Conservation (phyloP, 2,113 vertebrate genomes). For the Platycercus adscitus region DNA sequence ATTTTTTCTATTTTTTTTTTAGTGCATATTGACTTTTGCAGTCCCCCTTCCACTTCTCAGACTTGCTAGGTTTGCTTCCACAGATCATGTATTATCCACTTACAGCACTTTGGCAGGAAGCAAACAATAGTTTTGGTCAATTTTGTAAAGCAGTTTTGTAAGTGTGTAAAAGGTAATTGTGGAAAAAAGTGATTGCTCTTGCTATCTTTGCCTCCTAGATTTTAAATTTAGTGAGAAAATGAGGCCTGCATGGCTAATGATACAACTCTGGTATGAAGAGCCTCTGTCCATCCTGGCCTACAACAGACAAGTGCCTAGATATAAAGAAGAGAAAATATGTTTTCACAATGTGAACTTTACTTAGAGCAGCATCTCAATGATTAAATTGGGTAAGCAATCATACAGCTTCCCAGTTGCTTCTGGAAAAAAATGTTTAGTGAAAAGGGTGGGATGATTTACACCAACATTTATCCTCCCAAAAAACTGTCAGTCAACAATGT, state of each 20-base stretch:
- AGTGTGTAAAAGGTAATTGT: background rate
- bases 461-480: background rate
- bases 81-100: background rate
- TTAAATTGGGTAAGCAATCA: background rate
- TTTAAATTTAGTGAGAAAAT: background rate
- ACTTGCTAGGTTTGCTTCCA: background rate
- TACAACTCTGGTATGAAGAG: background rate
- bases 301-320: background rate
- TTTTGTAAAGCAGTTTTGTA: background rate
- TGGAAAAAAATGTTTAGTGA: background rate
- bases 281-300: background rate
- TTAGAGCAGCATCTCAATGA: background rate
- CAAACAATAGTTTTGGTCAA: background rate
- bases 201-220: background rate
- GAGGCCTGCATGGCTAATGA: background rate
- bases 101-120: rapidly evolving
- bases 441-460: background rate
- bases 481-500: background rate
- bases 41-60: background rate
- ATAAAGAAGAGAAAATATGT: background rate
- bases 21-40: background rate
- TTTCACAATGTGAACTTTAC: background rate
- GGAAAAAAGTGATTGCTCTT: background rate
- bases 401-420: background rate
- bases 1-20: too few species aligned